Conservation (phyloP, 2,113 vertebrate species). For the Scomber scombrus region DNA sequence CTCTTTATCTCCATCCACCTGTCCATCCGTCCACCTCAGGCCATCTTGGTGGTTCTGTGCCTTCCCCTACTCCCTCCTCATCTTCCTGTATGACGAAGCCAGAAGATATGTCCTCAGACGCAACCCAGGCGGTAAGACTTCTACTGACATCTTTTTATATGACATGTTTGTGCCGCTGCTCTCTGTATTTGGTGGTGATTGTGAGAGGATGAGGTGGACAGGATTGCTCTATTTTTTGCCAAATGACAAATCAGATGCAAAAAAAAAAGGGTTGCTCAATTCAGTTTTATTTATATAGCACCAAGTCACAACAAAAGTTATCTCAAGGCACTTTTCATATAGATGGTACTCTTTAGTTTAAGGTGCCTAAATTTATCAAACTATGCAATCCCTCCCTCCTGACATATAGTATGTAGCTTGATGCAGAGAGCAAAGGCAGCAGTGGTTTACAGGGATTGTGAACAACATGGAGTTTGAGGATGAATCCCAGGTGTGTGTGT, state of each 20-base stretch:
- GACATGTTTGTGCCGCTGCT: background rate
- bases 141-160: background rate
- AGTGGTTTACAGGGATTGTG: background rate
- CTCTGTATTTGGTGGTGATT: background rate
- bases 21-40: slow-evolving; percentile 58
- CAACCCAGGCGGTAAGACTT: slow-evolving; percentile 84
- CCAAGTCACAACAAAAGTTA: too few species aligned
- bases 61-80: slow-evolving; percentile 85
- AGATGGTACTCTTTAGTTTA: too few species aligned
- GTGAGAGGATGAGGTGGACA: background rate
- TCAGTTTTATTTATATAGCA: too few species aligned
- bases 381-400: background rate
- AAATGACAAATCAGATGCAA: background rate
- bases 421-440: slow-evolving; percentile 4
- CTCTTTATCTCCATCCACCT: slow-evolving; percentile 20
- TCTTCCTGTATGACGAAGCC: slow-evolving; percentile 87
- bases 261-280: background rate
- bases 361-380: too few species aligned
- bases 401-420: background rate
- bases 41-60: slow-evolving; percentile 88
- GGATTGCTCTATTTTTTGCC: background rate
- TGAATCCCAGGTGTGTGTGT: background rate
- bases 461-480: background rate
- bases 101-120: slow-evolving; percentile 86
- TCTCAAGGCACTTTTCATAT: too few species aligned